These are phyloP conservation scores for Euglossa dilemma DNA, from an alignment of 1,140 invertebrate genomes.

Conservation along the genomic window DNA sequence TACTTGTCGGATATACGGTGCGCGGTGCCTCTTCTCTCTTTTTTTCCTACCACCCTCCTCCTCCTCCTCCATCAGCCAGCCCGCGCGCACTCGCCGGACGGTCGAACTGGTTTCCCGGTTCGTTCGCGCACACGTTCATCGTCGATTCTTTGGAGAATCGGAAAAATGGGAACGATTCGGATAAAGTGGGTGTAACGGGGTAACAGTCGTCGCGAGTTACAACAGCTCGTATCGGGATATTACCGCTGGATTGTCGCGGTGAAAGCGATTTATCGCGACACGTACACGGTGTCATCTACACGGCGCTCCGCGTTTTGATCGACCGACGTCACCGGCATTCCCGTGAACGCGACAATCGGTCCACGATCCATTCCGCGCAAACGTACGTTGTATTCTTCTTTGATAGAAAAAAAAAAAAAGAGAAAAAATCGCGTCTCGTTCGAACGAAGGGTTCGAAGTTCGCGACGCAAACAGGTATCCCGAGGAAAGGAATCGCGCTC, in stretches of 20 bases:
- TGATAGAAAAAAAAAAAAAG: too few relatives aligned
- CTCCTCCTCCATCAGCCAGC: not conserved
- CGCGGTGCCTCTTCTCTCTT: not conserved
- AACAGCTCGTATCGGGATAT: conserved; percentile 40
- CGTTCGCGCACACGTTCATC: not conserved
- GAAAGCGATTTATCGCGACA: conserved; percentile 55
- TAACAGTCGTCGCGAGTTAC: conserved; percentile 47
- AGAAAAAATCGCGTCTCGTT: not conserved
- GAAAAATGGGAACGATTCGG: conserved; percentile 30
- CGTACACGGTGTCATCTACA: conserved; percentile 20
- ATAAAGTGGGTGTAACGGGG: conserved; percentile 35
- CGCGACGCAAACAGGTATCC: too few relatives aligned
- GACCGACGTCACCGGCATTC: conserved; percentile 2
- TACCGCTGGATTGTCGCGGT: conserved; percentile 41
- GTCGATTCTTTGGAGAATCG: conserved; percentile 20
- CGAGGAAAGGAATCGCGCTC: not conserved
- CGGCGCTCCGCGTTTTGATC: not conserved
- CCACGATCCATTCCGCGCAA: too few relatives aligned
- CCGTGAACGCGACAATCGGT: not conserved
- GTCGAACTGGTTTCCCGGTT: not conserved
- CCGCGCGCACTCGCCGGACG: not conserved
- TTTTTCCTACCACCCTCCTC: too few relatives aligned
- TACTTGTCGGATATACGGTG: not conserved
- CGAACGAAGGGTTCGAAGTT: too few relatives aligned
- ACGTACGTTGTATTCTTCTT: too few relatives aligned